Percentiles rank a stretch among this genome's conserved stretches.
Conservation (phyloP, 2,888 invertebrate species). For the Cremastobaeus sp. region DNA sequence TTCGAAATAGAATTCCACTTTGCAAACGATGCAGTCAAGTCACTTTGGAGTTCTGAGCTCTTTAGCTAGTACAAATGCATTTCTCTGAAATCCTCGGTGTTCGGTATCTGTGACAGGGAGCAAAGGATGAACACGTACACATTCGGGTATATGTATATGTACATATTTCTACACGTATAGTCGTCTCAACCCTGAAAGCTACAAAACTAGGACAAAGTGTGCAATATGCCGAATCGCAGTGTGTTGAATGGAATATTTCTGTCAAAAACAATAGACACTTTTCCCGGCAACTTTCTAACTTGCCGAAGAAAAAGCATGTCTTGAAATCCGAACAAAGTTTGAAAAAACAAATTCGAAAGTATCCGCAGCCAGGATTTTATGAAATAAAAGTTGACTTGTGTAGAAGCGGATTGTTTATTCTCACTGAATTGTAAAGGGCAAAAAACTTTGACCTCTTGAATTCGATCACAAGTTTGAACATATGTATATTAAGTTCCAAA, state of each 20-base stretch:
- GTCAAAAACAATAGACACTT: constrained; percentile 52
- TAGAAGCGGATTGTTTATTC: too few relatives aligned
- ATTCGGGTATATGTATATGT: constrained; percentile 48
- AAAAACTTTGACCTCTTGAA: too few relatives aligned
- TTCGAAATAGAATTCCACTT: constrained; percentile 59
- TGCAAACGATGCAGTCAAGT: constrained; percentile 58
- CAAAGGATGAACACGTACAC: constrained; percentile 38
- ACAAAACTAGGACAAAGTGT: constrained; percentile 53
- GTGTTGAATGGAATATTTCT: constrained; percentile 44
- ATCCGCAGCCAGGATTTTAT: too few relatives aligned
- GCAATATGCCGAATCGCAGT: constrained; percentile 39
- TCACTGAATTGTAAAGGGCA: too few relatives aligned
- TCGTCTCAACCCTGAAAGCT: constrained; percentile 28
- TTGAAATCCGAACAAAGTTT: too few relatives aligned
- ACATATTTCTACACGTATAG: constrained; percentile 29
- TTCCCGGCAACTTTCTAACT: constrained; percentile 17
- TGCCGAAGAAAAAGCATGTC: constrained; percentile 17
- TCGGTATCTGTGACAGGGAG: constrained; percentile 50
- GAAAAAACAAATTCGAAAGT: not conserved
- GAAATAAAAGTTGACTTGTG: too few relatives aligned
- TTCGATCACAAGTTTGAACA: too few relatives aligned
- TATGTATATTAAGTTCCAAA: too few relatives aligned
- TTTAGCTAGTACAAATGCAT: constrained; percentile 52
- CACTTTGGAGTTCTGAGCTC: constrained; percentile 57
- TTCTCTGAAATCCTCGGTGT: constrained; percentile 47